A percentile compares a stretch with the other conserved stretches of the same genome.
These are phyloP conservation scores for Spermophilus dauricus DNA, from an alignment of 2,113 vertebrate genomes.

Conservation along the genomic window DNA sequence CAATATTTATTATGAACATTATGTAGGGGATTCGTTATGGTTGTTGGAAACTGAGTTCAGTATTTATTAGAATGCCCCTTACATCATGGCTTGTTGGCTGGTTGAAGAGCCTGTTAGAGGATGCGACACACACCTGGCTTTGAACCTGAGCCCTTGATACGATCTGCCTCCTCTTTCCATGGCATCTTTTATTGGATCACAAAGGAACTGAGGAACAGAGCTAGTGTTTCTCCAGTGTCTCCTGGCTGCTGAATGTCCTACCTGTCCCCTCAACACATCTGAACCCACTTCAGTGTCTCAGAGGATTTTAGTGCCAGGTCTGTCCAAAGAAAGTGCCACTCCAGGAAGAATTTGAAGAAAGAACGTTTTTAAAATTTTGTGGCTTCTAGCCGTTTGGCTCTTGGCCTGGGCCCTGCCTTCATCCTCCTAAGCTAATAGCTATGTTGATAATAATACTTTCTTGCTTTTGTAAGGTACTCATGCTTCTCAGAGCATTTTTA, in stretches of 20 bases:
- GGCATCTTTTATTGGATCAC: slow-evolving; percentile 46
- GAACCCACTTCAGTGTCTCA: slow-evolving; percentile 48
- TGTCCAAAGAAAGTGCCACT: slow-evolving; percentile 65
- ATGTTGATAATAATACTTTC: slow-evolving; percentile 57
- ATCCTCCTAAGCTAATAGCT: slow-evolving; percentile 52
- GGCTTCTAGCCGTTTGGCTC: slow-evolving; percentile 72
- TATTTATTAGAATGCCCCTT: not conserved
- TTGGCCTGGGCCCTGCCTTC: slow-evolving; percentile 43
- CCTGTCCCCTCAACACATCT: slow-evolving; percentile 54
- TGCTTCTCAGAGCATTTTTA: slow-evolving; percentile 54
- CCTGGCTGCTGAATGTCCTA: slow-evolving; percentile 26
- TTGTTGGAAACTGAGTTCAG: slow-evolving; percentile 49
- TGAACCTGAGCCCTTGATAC: slow-evolving; percentile 57
- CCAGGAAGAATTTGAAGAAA: slow-evolving; percentile 70
- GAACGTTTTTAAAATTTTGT: slow-evolving; percentile 70
- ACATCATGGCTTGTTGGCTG: slow-evolving; percentile 35
- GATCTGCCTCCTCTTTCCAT: not conserved
- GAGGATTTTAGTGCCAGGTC: slow-evolving; percentile 52
- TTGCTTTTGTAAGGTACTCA: slow-evolving; percentile 64
- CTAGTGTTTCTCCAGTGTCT: slow-evolving; percentile 34
- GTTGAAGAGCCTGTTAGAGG: slow-evolving; percentile 33
- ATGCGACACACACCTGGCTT: slow-evolving; percentile 39
- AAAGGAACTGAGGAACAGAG: slow-evolving; percentile 26
- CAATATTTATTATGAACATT: not conserved
- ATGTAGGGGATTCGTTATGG: not conserved